Conservation (phyloP, 2,888 invertebrate species). For the Laspeyria flexula region DNA sequence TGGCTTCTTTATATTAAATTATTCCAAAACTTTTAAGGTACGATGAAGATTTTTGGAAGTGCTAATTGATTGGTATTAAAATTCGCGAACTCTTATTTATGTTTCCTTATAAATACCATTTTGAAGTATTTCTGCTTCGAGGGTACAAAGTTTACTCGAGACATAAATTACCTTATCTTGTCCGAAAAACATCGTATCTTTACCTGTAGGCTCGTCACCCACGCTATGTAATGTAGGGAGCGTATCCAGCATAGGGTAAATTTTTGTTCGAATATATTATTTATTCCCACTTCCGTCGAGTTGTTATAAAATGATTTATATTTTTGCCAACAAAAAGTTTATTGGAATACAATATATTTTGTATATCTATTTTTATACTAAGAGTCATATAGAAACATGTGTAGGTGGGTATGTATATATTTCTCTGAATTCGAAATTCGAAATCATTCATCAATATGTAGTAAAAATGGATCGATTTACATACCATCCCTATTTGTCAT, state of each 20-base stretch:
- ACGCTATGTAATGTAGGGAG: background rate
- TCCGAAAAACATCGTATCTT: conserved; percentile 13
- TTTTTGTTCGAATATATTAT: conserved; percentile 5
- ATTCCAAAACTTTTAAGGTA: conserved; percentile 66
- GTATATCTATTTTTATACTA: too few relatives aligned
- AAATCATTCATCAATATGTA: too few relatives aligned
- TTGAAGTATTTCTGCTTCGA: conserved; percentile 18
- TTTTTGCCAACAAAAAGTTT: too few relatives aligned
- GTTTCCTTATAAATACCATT: conserved; percentile 25
- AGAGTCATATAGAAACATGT: too few relatives aligned
- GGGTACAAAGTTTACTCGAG: conserved; percentile 21
- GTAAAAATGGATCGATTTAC: too few relatives aligned
- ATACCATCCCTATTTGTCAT: too few relatives aligned
- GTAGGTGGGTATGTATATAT: too few relatives aligned
- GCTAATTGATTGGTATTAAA: conserved; percentile 74
- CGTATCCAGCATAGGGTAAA: background rate
- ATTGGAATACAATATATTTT: too few relatives aligned
- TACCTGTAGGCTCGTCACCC: conserved; percentile 8
- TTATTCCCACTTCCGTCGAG: background rate
- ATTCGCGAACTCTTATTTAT: conserved; percentile 47
- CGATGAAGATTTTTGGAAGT: conserved; percentile 57
- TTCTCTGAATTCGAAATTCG: too few relatives aligned
- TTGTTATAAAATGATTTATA: conserved; percentile 1
- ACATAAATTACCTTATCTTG: conserved; percentile 29
- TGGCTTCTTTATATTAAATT: conserved; percentile 74